Evolutionary conservation across 64 coral and sea anemone species (phyloP).

Genomic region (Stichodactyla helianthus): DNA sequence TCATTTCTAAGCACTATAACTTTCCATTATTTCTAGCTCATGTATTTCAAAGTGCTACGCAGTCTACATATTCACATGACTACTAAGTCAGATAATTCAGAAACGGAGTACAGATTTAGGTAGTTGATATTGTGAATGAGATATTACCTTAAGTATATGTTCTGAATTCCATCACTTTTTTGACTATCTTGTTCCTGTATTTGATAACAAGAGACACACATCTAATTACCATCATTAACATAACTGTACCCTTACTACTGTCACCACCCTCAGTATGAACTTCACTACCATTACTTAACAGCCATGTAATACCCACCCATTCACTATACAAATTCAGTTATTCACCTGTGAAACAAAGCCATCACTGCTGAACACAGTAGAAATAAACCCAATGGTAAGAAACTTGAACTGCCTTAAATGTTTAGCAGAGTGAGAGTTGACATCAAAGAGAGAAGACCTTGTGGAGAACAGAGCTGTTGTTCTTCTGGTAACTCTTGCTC

Average conservation of each 20-base stretch:
- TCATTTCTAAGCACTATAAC: no score
- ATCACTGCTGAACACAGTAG: slow-evolving; percentile 53
- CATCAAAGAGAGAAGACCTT: slow-evolving; percentile 69
- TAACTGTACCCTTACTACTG: no score
- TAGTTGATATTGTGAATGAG: neutral
- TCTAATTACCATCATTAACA: no score
- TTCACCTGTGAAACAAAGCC: slow-evolving; percentile 61
- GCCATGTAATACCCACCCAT: no score
- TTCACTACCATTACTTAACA: no score
- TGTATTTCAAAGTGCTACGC: no score
- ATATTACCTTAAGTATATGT: slow-evolving; percentile 9
- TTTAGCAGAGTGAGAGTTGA: slow-evolving; percentile 72
- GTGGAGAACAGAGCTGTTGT: slow-evolving; percentile 1
- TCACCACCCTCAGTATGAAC: no score
- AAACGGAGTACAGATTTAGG: no score
- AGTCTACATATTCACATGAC: no score
- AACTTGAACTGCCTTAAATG: slow-evolving; percentile 91
- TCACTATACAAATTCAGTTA: neutral
- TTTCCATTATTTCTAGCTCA: no score
- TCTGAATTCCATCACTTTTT: neutral
- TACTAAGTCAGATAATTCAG: no score
- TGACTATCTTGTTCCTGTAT: neutral
- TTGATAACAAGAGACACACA: neutral
- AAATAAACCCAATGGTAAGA: slow-evolving; percentile 50
- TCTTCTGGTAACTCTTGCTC: neutral